A percentile compares a stretch with the other conserved stretches of the same genome.
These are phyloP conservation scores for Mus spretus DNA, from an alignment of 2,797 vertebrate genomes.

Conservation along the genomic window DNA sequence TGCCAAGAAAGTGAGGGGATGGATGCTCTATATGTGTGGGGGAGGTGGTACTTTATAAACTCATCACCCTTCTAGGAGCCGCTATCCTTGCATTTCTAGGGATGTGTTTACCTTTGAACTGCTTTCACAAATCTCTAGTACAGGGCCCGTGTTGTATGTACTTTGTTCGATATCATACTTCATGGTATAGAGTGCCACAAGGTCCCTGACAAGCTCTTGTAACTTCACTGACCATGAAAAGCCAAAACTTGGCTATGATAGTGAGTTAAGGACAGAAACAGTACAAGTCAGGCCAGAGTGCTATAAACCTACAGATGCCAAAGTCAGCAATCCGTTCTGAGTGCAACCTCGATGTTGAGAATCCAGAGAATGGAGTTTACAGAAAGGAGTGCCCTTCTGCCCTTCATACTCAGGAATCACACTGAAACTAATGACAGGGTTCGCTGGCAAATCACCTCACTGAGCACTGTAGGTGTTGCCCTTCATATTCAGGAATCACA, in stretches of 20 bases:
- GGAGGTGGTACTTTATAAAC: background rate
- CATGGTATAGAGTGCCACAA: background rate
- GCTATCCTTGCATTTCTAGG: background rate
- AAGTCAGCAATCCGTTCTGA: conserved; percentile 42
- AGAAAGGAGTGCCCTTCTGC: conserved; percentile 48
- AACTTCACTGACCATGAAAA: conserved; percentile 40
- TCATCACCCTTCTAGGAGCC: background rate
- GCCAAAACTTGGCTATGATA: background rate
- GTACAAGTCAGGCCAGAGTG: background rate
- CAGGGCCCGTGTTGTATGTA: background rate
- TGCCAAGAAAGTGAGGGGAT: background rate
- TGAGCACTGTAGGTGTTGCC: conserved; percentile 37
- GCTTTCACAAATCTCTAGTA: background rate
- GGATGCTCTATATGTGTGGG: background rate
- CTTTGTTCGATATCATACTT: background rate
- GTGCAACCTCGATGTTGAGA: conserved; percentile 34
- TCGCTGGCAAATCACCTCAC: conserved; percentile 50
- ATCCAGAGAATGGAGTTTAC: conserved; percentile 38
- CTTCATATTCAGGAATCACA: conserved; percentile 50
- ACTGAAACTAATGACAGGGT: conserved; percentile 53
- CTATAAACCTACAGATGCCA: background rate
- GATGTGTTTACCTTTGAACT: background rate
- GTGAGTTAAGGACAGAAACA: background rate
- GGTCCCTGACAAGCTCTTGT: background rate
- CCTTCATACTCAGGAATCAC: conserved; percentile 46